Evolutionary conservation across 2,113 vertebrate genomes (phyloP).

Genomic region (Diadophis punctatus): DNA sequence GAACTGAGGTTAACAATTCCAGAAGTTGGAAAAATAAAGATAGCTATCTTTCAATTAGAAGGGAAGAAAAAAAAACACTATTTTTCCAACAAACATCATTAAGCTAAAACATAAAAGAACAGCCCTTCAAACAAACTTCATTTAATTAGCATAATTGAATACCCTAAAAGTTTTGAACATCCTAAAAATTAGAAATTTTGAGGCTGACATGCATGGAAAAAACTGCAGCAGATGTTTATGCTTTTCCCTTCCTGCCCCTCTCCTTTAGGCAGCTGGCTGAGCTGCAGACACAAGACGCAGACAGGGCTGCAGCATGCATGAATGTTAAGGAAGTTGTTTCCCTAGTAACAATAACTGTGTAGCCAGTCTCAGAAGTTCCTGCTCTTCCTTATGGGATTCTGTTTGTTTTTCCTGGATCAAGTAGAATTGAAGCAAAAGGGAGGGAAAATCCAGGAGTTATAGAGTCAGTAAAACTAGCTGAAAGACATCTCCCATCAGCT

Average conservation of each 20-base stretch:
- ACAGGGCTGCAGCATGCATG: constrained; percentile 62
- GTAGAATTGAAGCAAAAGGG: constrained; percentile 39
- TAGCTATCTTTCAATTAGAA: background rate
- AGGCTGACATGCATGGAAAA: background rate
- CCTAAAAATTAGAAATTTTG: background rate
- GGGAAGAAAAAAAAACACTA: too few relatives aligned
- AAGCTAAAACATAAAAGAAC: background rate
- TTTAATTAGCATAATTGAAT: constrained; percentile 13
- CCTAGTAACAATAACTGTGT: constrained; percentile 71
- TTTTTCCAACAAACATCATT: background rate
- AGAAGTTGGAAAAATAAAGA: background rate
- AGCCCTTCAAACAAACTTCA: background rate
- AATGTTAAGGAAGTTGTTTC: constrained; percentile 73
- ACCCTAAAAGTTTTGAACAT: background rate
- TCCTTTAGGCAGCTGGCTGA: constrained; percentile 38
- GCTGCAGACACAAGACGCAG: constrained; percentile 36
- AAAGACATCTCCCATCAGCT: constrained; percentile 31
- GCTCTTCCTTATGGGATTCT: constrained; percentile 59
- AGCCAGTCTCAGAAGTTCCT: constrained; percentile 59
- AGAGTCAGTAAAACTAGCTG: background rate
- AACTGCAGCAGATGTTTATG: constrained; percentile 14
- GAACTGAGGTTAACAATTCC: background rate
- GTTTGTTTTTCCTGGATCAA: constrained; percentile 51
- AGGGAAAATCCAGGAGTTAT: background rate
- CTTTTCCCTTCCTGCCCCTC: constrained; percentile 45